Evolutionary conservation across 1,140 invertebrate species (phyloP), one percentile per base, ranked within the genome.

Genomic region (Anastatus disparis): DNA sequence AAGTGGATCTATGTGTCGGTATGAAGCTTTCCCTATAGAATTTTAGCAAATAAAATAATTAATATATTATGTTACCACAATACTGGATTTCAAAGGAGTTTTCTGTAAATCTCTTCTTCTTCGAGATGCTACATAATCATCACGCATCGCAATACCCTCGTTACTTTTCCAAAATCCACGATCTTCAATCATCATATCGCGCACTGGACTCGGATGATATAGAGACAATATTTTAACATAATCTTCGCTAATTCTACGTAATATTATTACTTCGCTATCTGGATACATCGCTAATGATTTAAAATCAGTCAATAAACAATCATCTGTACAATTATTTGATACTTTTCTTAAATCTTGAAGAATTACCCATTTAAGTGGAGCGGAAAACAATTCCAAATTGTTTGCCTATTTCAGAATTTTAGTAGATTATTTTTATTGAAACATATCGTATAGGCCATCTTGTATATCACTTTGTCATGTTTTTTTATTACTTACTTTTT

Each of bases 41-140:
- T n/a, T n/a, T n/a, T n/a, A n/a, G n/a, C n/a, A n/a, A n/a, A n/a
- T n/a, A n/a, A n/a, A n/a, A n/a, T n/a, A n/a, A n/a, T n/a, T n/a
- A n/a, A n/a, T n/a, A n/a, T n/a, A n/a, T n/a, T n/a, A 26, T 15
- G 9, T 64, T 75, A 83, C 82, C 76, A 82, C 82, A 6, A 83
- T 62, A 42, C 73, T 76, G 8, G 82, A 76, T 61, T 77, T 82
- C 7, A 83, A 52, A 0, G 61, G 61, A 1, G 76, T 82, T 31
- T 22, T 27, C 4, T 64, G 74, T 10, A 83, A 74, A 67, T 83
- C 58, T 22, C 44, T 70, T 61, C 82, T 70, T 38, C 81, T 74
- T 22, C 73, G 74, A 0, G 81, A 82, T 2, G 77, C 44, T 0
- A 75, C 42, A 0, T 74, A 17, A 0, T 24, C 7, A 48, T 78